Conservation (phyloP, 2,888 invertebrate genomes). For the Podabrus alpinus region DNA sequence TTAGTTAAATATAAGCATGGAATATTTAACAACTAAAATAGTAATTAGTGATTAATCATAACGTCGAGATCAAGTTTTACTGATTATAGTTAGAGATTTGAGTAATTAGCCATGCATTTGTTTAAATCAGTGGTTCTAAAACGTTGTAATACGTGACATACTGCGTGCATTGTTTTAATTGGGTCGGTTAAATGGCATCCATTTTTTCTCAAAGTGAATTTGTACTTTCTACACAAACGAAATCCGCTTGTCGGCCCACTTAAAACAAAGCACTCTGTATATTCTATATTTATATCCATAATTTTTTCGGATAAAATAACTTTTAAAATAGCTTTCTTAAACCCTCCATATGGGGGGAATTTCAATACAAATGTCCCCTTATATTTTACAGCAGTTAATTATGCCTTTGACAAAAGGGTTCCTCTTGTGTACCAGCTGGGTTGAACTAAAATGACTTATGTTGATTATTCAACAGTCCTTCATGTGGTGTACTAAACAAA, state of each 20-base stretch:
- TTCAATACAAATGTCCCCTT: conserved; percentile 14
- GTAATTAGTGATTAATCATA: neutral
- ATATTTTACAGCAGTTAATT: conserved; percentile 16
- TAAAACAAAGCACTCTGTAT: neutral
- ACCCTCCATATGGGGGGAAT: neutral
- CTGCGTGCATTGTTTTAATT: too few species aligned
- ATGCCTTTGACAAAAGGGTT: conserved; percentile 10
- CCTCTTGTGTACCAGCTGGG: conserved; percentile 13
- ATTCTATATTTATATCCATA: neutral
- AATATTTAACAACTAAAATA: neutral
- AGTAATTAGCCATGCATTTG: neutral
- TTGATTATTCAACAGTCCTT: conserved; percentile 8
- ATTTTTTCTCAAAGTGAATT: too few species aligned
- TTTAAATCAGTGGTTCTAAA: neutral
- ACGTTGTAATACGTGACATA: neutral
- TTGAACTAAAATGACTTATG: conserved; percentile 5
- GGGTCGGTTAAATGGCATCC: too few species aligned
- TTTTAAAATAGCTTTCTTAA: conserved; percentile 11
- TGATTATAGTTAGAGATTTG: neutral
- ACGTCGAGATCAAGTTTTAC: neutral
- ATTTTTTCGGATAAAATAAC: neutral
- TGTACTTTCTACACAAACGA: too few species aligned
- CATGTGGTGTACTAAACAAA: neutral
- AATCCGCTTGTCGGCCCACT: too few species aligned
- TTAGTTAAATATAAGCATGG: neutral